These are phyloP conservation scores for Axinella damicornis DNA, from an alignment of 37 sponge, comb jelly and placozoan genomes.

Conservation along the genomic window DNA sequence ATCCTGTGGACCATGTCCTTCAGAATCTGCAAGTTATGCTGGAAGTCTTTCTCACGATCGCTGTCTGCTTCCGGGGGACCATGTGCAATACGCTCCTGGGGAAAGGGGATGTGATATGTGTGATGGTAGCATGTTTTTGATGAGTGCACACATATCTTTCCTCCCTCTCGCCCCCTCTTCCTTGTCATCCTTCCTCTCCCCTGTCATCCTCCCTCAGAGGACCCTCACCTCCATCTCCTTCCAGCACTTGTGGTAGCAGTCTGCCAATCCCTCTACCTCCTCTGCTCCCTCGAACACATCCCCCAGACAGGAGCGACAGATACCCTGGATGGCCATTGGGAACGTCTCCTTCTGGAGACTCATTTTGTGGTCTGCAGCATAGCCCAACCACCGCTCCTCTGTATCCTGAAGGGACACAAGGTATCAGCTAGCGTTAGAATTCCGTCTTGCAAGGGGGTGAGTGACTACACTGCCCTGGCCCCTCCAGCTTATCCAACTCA, in stretches of 20 bases:
- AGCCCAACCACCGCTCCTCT: background rate
- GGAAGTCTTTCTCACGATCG: slow-evolving; percentile 69
- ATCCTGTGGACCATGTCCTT: slow-evolving; percentile 27
- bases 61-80: slow-evolving; percentile 54
- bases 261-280: slow-evolving; percentile 52
- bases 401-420: slow-evolving; percentile 25
- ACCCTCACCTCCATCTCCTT: slow-evolving; percentile 39
- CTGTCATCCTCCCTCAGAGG: no score
- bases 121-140: no score
- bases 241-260: slow-evolving; percentile 70
- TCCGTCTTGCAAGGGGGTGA: no score
- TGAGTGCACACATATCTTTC: no score
- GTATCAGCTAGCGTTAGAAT: no score
- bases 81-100: slow-evolving; percentile 1
- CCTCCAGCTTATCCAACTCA: no score
- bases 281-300: slow-evolving; percentile 53
- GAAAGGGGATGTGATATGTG: background rate
- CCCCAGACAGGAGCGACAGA: slow-evolving; percentile 61
- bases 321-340: slow-evolving; percentile 79
- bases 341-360: slow-evolving; percentile 44
- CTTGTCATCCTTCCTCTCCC: no score
- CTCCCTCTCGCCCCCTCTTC: no score
- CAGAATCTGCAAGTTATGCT: slow-evolving; percentile 28
- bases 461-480: no score
- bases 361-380: slow-evolving; percentile 17